Evolutionary conservation across 2,888 invertebrate species (phyloP), one percentile per base, ranked within the genome.

Genomic region (Xanthostigma xanthostigma): DNA sequence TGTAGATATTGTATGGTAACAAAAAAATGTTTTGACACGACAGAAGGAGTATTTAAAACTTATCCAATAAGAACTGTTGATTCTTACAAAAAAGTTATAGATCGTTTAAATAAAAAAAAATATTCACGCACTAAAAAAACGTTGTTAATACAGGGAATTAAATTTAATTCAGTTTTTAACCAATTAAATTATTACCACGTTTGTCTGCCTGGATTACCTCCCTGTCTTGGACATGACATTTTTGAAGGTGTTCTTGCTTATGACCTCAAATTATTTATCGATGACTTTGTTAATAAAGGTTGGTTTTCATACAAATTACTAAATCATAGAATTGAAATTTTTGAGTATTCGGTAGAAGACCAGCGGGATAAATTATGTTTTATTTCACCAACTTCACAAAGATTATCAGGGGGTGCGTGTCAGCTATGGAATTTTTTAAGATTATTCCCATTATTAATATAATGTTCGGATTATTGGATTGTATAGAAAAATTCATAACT

Each of bases 1-100:
- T 57, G 56, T 46, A 44, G 55, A 27, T 58, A 54, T 43, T 58
- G 58, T 47, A 36, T 54, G 10, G 41, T 52, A 3, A 36, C 36
- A 2, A 36, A 45, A 36, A 36, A 45, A 8, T 41, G 14, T n/a
- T 41, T 41, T 17, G 41, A 14, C 9, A n/a, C 41, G 11, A 3
- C 4, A n/a, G 41, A 9, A 5, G 41, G 41, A 5, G 9, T 41
- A 41, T 41, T 41, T 8, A 8, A 6, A 41, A 9, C 9, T 41
- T 41, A 41, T 41, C 41, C 41, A n/a, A 12, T 3, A 12, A 41
- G 41, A 41, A 41, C 41, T 5, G 12, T 41, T 8, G 41, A 41
- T 14, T 41, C 41, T 14, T 41, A 41, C 17, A 41, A 41, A 41
- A 41, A 41, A 41, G 41, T 41, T 41, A 41, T 41, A 3, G 9